Evolutionary conservation across 37 sponge, comb jelly and placozoan species (phyloP), one percentile per base, ranked within the genome.

Genomic region (Dysidea cf. avara): DNA sequence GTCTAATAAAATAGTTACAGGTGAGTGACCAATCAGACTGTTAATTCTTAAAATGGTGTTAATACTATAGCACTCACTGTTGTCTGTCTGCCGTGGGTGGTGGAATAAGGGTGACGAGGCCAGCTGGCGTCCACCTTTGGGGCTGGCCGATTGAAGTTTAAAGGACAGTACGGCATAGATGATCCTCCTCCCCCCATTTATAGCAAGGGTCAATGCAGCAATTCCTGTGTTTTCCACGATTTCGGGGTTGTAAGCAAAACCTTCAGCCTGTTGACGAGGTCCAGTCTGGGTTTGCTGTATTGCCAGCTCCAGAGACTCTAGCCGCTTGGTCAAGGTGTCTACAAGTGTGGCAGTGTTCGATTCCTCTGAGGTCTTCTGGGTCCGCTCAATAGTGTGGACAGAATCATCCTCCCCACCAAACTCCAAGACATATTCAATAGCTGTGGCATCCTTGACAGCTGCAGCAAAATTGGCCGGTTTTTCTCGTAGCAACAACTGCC

Each of bases 401-500:
- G 36, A 35, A 71, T 20, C 38, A n/a, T 34, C n/a, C n/a, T n/a
- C n/a, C n/a, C n/a, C n/a, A n/a, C n/a, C n/a, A n/a, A n/a, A n/a
- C n/a, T n/a, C n/a, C 18, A 71, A 56, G 21, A 43, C 68, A 66
- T 65, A 65, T 61, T 77, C 68, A 17, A 66, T 32, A 3, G 53
- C 78, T 9, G 38, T 53, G 22, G 78, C 78, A 37, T 39, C 68
- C 31, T 37, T 34, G 18, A 77, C 34, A 13, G 78, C 78, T 39
- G 65, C 35, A 22, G 33, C 78, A 34, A 53, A 40, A n/a, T 39
- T 66, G 18, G 35, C 58, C 37, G 78, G 78, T 21, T 51, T 61
- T 38, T 51, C 56, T 18, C 46, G 36, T 0, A 76, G 37, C 32
- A 66, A 30, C 34, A 76, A 17, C 58, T n/a, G 12, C 35, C 40